These are phyloP conservation scores for Apis dorsata DNA, from an alignment of 1,140 invertebrate species.

Conservation along the genomic window DNA sequence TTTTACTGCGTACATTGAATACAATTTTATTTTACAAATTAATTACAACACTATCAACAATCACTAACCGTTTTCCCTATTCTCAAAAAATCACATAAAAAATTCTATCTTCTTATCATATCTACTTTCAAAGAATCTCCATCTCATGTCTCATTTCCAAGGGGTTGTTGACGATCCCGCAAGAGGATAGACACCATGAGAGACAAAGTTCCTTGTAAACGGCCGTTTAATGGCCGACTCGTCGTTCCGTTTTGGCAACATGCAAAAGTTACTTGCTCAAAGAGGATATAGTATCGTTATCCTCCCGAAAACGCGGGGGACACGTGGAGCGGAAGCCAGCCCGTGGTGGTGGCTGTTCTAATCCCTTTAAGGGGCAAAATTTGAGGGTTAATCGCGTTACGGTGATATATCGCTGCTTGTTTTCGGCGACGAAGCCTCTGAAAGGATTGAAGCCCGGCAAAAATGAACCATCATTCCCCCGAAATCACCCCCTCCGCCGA, in stretches of 20 bases:
- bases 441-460: conserved; percentile 68
- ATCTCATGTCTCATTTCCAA: too few species aligned
- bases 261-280: conserved; percentile 7
- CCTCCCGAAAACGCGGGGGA: conserved; percentile 6
- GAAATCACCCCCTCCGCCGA: not conserved
- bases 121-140: too few species aligned
- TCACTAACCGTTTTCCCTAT: too few species aligned
- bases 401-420: conserved; percentile 54
- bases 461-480: conserved; percentile 48
- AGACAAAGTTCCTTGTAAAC: conserved; percentile 22
- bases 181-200: not conserved
- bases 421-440: conserved; percentile 66
- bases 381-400: conserved; percentile 58
- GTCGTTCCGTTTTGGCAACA: conserved; percentile 27
- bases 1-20: too few species aligned
- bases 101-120: too few species aligned
- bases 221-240: conserved; percentile 32
- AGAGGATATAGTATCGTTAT: conserved; percentile 10
- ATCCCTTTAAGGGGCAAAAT: conserved; percentile 58
- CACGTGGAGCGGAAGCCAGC: conserved; percentile 30
- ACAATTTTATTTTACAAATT: too few species aligned
- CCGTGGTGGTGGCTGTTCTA: conserved; percentile 12
- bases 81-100: too few species aligned
- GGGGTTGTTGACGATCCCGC: not conserved
- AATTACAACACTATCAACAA: too few species aligned